Conservation (phyloP, 1,140 invertebrate species). For the Oscheius sp. region DNA sequence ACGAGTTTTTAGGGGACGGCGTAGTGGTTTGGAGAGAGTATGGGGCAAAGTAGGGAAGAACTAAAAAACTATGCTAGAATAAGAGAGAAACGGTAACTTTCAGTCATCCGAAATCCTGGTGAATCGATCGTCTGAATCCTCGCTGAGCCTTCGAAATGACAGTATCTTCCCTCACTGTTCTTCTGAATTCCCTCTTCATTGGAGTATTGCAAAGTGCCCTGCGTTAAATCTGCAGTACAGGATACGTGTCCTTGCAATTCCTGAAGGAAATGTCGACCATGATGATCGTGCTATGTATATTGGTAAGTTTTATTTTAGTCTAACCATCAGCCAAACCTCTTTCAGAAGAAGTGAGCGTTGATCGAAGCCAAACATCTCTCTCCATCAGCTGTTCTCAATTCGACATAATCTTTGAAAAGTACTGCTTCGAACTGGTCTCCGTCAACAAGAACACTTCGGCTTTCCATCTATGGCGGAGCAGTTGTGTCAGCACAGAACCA, state of each 20-base stretch:
- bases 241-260: constrained; percentile 17
- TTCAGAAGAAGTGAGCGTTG: not conserved
- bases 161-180: constrained; percentile 32
- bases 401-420: constrained; percentile 32
- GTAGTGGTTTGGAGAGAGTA: not conserved
- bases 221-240: constrained; percentile 13
- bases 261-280: constrained; percentile 25
- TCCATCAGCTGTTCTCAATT: constrained; percentile 34
- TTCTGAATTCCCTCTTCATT: constrained; percentile 19
- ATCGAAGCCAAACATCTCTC: constrained; percentile 1
- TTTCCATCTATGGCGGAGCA: constrained; percentile 23
- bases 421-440: constrained; percentile 33
- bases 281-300: constrained; percentile 31
- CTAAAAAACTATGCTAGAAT: not conserved
- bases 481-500: constrained; percentile 32
- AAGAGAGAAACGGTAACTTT: not conserved
- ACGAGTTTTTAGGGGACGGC: constrained; percentile 10
- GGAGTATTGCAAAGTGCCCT: constrained; percentile 19
- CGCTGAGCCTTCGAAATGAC: constrained; percentile 10
- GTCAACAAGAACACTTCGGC: constrained; percentile 19
- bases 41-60: not conserved
- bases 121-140: constrained; percentile 7
- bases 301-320: not conserved
- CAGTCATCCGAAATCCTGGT: not conserved
- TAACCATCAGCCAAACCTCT: not conserved